Percentiles rank a stretch among this genome's conserved stretches.
These are phyloP conservation scores for Rhabdomys pumilio DNA, from an alignment of 2,797 vertebrate species.

Conservation along the genomic window DNA sequence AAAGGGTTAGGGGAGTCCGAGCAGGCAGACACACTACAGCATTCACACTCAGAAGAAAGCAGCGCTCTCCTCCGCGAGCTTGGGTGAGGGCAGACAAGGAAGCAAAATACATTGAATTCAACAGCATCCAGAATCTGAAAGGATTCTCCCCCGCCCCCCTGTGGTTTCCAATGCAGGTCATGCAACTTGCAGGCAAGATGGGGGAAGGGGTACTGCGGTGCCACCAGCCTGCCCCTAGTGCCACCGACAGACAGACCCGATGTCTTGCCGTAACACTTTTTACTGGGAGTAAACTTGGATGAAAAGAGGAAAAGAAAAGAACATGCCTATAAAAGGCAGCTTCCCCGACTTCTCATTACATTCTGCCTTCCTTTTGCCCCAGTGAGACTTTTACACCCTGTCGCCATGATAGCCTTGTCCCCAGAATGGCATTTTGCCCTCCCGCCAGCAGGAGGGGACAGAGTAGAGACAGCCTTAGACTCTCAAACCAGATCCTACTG, in stretches of 20 bases:
- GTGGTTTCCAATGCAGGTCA: slow-evolving; percentile 83
- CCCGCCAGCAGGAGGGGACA: slow-evolving; percentile 85
- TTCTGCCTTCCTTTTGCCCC: slow-evolving; percentile 63
- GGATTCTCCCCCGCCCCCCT: slow-evolving; percentile 75
- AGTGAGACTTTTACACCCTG: slow-evolving; percentile 60
- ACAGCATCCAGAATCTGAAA: slow-evolving; percentile 78
- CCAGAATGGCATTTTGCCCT: slow-evolving; percentile 80
- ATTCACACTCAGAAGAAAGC: slow-evolving; percentile 82
- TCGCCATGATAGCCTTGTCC: slow-evolving; percentile 71
- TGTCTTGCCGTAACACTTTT: slow-evolving; percentile 31
- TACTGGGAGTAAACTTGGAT: slow-evolving; percentile 6
- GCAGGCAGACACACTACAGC: slow-evolving; percentile 80
- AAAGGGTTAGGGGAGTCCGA: slow-evolving; percentile 80
- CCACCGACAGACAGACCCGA: neutral
- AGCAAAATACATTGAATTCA: slow-evolving; percentile 77
- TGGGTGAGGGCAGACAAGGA: slow-evolving; percentile 75
- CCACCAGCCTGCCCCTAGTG: neutral
- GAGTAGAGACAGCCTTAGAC: slow-evolving; percentile 68
- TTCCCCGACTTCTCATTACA: neutral
- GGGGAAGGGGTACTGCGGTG: slow-evolving; percentile 50
- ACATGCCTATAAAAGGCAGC: slow-evolving; percentile 66
- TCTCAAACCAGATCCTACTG: slow-evolving; percentile 65
- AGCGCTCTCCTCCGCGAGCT: slow-evolving; percentile 67
- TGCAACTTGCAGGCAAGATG: slow-evolving; percentile 36
- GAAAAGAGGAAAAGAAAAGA: neutral